Evolutionary conservation across 2,888 invertebrate species (phyloP), one percentile per base, ranked within the genome.

Genomic region (Apamea sordens): DNA sequence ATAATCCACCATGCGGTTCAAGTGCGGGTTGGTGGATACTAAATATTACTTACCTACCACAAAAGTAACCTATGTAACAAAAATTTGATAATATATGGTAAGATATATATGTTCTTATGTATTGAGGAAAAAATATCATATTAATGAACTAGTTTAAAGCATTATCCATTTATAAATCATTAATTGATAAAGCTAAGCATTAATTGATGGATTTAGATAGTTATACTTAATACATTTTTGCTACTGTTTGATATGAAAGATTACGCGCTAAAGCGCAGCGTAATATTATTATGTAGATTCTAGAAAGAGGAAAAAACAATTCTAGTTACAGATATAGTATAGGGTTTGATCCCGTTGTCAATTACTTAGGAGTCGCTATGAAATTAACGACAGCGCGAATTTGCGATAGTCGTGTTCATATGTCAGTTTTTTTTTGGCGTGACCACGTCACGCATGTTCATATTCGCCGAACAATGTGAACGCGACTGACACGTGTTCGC

Each of bases 211-310:
- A 15, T 65, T 77, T 21, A 63, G 67, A 61, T 79, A 59, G 2
- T 6, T 70, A 8, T n/a, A n/a, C n/a, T n/a, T n/a, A 50, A 24
- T 65, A 36, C 24, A 0, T 21, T 41, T 65, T 28, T 41, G 59
- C 65, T 82, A 41, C 82, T 65, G 50, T 59, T 74, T 47, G 36
- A n/a, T 41, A 73, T n/a, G 47, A n/a, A 32, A 73, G 65, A 65
- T 64, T 47, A 28, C 15, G 10, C 11, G 3, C 21, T 28, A 18
- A 7, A n/a, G 1, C 10, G 18, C 7, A 13, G 6, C 21, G 73
- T 56, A 47, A 28, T 28, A n/a, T n/a, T n/a, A n/a, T n/a, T n/a
- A n/a, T n/a, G n/a, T n/a, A 36, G 13, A 28, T 56, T 18, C 0
- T 41, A 5, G n/a, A 36, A 28, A 47, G 8, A 18, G 61, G 18